A percentile compares a stretch with the other conserved stretches of the same genome.
phyloP scores from a whole-genome alignment of 2,797 vertebrate species.

The Acipenser ruthenus region DNA sequence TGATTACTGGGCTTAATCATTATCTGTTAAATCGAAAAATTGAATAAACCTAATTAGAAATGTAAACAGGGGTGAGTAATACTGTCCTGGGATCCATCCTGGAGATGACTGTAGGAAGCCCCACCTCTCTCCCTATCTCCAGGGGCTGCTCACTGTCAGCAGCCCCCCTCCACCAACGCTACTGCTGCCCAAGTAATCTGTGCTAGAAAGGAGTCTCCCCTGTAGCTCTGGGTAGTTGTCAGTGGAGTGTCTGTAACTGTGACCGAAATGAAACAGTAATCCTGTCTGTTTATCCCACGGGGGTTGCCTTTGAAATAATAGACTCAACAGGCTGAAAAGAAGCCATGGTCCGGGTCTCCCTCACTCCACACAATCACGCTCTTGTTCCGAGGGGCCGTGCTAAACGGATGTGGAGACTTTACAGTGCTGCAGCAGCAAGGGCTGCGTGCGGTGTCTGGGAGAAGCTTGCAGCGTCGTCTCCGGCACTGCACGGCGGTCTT shows the following conservation, averaged over 20 bases:
- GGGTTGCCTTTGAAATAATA: conserved; percentile 1
- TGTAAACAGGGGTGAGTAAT: too few relatives aligned
- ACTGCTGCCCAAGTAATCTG: not conserved
- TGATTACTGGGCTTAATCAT: too few relatives aligned
- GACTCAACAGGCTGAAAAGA: not conserved
- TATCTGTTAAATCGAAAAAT: too few relatives aligned
- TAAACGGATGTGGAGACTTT: not conserved
- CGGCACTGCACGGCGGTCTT: too few relatives aligned
- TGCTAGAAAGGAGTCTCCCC: not conserved
- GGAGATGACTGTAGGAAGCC: too few relatives aligned
- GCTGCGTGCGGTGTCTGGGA: not conserved
- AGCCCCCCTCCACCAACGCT: not conserved
- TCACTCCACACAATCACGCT: not conserved
- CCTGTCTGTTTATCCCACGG: conserved; percentile 4
- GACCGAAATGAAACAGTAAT: conserved; percentile 2
- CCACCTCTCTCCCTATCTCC: too few relatives aligned
- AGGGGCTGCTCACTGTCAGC: not conserved
- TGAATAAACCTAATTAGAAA: too few relatives aligned
- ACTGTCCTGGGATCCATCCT: too few relatives aligned
- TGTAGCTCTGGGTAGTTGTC: not conserved
- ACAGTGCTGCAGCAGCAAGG: not conserved
- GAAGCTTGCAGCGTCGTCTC: not conserved
- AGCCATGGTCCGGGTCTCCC: not conserved
- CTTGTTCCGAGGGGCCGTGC: not conserved
- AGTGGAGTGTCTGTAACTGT: conserved; percentile 1